A percentile compares a stretch with the other conserved stretches of the same genome.
Evolutionary conservation across 1,140 invertebrate species (phyloP).

Genomic region (Pseudomyrmex concolor): DNA sequence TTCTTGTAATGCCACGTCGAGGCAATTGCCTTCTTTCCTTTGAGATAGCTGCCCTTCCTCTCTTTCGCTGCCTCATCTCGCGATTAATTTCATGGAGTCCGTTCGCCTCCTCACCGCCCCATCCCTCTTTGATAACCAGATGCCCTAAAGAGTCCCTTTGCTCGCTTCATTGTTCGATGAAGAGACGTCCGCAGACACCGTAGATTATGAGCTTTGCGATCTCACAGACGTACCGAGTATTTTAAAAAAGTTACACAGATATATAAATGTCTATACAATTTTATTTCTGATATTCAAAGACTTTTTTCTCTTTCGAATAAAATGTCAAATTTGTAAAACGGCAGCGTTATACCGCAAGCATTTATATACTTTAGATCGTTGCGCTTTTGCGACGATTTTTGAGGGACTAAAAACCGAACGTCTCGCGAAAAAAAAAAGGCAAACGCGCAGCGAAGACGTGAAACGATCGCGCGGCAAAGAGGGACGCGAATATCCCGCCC

Average conservation of each 20-base stretch:
- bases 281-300: slow-evolving; percentile 20
- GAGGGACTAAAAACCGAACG: slow-evolving; percentile 1
- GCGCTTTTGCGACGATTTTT: background rate
- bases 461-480: slow-evolving; percentile 42
- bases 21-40: slow-evolving; percentile 67
- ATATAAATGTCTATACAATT: too few species aligned
- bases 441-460: slow-evolving; percentile 29
- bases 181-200: slow-evolving; percentile 37
- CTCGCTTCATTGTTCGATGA: slow-evolving; percentile 58
- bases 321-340: slow-evolving; percentile 10
- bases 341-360: background rate
- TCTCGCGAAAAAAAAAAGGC: slow-evolving; percentile 1
- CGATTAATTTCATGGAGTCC: slow-evolving; percentile 55
- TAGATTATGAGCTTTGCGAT: slow-evolving; percentile 53
- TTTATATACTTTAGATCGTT: slow-evolving; percentile 3
- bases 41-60: slow-evolving; percentile 28
- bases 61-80: slow-evolving; percentile 37
- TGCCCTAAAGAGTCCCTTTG: slow-evolving; percentile 29
- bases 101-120: slow-evolving; percentile 6
- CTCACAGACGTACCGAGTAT: background rate
- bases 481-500: slow-evolving; percentile 30
- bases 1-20: slow-evolving; percentile 41
- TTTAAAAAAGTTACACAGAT: background rate
- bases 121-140: background rate
- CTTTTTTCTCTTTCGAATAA: background rate